Evolutionary conservation across 2,888 invertebrate species (phyloP).

Genomic region (Nezara viridula): DNA sequence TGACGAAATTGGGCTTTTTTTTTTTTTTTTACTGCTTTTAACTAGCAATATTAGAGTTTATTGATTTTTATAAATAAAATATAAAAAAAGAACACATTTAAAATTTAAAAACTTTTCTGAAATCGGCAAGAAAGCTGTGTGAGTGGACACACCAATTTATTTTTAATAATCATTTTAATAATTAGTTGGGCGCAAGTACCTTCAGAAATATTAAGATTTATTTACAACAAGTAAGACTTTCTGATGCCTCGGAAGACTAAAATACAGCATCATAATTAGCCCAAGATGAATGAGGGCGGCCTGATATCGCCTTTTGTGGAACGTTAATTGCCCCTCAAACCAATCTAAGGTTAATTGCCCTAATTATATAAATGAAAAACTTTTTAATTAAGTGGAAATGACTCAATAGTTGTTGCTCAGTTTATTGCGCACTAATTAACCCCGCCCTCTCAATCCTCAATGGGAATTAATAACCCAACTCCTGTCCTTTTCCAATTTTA

Average conservation of each 20-base stretch:
- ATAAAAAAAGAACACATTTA: no score
- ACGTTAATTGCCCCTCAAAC: slow-evolving; percentile 25
- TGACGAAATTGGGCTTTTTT: no score
- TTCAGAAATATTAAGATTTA: neutral
- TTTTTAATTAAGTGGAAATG: slow-evolving; percentile 42
- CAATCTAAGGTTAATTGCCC: slow-evolving; percentile 25
- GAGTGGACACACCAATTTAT: no score
- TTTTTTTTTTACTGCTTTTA: no score
- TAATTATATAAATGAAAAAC: slow-evolving; percentile 30
- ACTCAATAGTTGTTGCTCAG: neutral
- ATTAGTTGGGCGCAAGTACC: neutral
- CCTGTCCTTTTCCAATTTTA: neutral
- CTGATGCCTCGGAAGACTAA: neutral
- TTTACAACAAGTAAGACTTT: neutral
- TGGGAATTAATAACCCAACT: neutral
- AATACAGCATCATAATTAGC: neutral
- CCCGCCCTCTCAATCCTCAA: neutral
- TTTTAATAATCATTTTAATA: no score
- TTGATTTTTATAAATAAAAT: no score
- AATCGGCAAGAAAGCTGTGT: no score
- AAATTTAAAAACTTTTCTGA: no score
- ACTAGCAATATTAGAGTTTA: no score
- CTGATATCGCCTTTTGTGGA: slow-evolving; percentile 14
- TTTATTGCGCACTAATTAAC: slow-evolving; percentile 24
- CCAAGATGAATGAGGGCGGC: neutral